These are phyloP conservation scores for Etia nguti DNA, from an alignment of 2,113 vertebrate genomes.

Conservation along the genomic window DNA sequence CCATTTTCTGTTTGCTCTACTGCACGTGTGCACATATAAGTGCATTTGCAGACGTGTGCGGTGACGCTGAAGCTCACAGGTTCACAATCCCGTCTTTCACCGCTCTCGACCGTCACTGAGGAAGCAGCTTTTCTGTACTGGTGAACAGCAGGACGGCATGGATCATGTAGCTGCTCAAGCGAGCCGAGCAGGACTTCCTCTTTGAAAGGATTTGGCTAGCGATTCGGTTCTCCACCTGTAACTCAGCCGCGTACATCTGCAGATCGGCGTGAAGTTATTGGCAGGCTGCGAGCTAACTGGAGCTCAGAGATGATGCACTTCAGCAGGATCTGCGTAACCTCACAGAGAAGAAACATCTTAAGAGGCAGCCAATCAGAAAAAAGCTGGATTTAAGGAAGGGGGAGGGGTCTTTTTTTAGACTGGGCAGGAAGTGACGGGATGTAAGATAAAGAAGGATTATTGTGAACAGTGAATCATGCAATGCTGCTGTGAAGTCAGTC, in stretches of 20 bases:
- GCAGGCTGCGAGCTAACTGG: too few species aligned
- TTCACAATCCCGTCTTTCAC: rapidly evolving
- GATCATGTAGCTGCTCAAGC: background rate
- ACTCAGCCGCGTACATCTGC: too few species aligned
- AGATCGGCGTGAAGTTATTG: too few species aligned
- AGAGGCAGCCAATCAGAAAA: background rate
- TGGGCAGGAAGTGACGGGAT: background rate
- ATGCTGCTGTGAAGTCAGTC: background rate
- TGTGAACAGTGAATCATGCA: background rate
- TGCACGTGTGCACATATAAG: background rate
- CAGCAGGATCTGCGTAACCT: background rate
- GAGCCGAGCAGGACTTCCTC: background rate
- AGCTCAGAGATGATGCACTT: too few species aligned
- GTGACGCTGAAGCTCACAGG: background rate
- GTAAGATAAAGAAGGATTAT: background rate
- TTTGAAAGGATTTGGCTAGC: too few species aligned
- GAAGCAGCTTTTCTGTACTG: background rate
- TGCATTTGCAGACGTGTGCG: background rate
- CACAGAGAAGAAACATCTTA: background rate
- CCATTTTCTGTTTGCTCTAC: background rate
- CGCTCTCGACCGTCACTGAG: background rate
- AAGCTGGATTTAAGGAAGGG: background rate
- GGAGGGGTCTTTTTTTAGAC: background rate
- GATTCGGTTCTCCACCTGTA: too few species aligned
- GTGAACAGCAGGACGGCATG: background rate